A percentile compares a stretch with the other conserved stretches of the same genome.
phyloP scores from a whole-genome alignment of 2,888 invertebrate species.

The Eustalomyia histrio region DNA sequence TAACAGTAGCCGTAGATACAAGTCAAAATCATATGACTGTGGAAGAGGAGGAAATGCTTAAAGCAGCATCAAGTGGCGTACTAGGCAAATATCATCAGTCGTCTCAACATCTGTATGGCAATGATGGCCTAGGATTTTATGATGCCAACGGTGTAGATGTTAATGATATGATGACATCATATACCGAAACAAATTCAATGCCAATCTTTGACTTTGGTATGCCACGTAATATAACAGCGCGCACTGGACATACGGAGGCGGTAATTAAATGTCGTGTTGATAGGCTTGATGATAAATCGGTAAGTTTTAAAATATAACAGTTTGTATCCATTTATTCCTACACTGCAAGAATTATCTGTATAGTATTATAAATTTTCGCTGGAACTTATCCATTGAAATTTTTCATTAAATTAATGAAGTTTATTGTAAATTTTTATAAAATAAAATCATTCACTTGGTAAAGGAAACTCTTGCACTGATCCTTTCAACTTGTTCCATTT shows the following conservation, averaged over 20 bases:
- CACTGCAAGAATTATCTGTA: too few species aligned
- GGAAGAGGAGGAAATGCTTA: constrained; percentile 53
- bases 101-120: constrained; percentile 56
- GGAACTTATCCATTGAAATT: too few species aligned
- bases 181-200: constrained; percentile 56
- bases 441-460: too few species aligned
- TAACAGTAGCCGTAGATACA: constrained; percentile 59
- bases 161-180: constrained; percentile 29
- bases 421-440: too few species aligned
- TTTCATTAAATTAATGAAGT: too few species aligned
- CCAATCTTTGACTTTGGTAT: constrained; percentile 91
- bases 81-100: constrained; percentile 52
- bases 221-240: constrained; percentile 90
- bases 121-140: constrained; percentile 30
- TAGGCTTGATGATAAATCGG: constrained; percentile 92
- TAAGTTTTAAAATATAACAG: constrained; percentile 75
- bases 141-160: constrained; percentile 33
- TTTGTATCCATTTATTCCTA: too few species aligned
- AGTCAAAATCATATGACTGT: constrained; percentile 48
- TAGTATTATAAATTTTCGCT: too few species aligned
- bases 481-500: too few species aligned
- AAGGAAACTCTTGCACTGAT: too few species aligned
- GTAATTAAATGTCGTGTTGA: constrained; percentile 93
- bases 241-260: constrained; percentile 89
- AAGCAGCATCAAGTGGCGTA: constrained; percentile 56